Base-by-base conservation (phyloP, 2,888 invertebrate species). In the Leptura quadrifasciata region DNA sequence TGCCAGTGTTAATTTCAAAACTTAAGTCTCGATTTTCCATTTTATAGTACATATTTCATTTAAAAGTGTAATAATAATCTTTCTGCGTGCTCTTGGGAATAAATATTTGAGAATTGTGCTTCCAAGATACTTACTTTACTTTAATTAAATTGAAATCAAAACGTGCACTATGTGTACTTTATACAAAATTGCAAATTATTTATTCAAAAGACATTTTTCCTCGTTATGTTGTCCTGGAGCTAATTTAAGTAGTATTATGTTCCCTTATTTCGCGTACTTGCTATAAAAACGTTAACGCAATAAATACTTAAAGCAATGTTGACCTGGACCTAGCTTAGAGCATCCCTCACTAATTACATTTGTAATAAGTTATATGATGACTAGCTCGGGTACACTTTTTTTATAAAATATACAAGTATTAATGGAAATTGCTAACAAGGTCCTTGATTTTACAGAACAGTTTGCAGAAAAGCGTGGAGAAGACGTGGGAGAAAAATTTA, bases 181-280 rank as follows among this genome's bases (percentile, higher is more conserved):
- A 52, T 24, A 54, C 64, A 21, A 27, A 27, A 67, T 67, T 67
- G 55, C 52, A 17, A 54, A 54, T 67, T 67, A 67, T 54, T 67
- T 67, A 67, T 54, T 67, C 55, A 67, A n/a, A n/a, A 67, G 55
- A 10, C 67, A 67, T 67, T 67, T 67, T 65, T 54, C 67, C 24
- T 27, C 8, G 54, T 55, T 18, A 63, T 18, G 4, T 27, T 10
- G 63, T 15, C 9, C 27, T 15, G 15, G 24, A 58, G 27, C 20
- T 27, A n/a, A 58, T 58, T 58, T 58, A n/a, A 58, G 31, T 60
- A 31, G 17, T 39, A 63, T 20, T 39, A 18, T 63, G 2, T 18
- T 63, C 6, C 63, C 9, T 39, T 18, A n/a, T 35, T 63, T 17
- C 39, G 35, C 5, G n/a, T 63, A 35, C 35, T 15, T 35, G 35